Evolutionary conservation across 2,888 invertebrate species (phyloP), one percentile per base, ranked within the genome.

Genomic region (Tuta absoluta): DNA sequence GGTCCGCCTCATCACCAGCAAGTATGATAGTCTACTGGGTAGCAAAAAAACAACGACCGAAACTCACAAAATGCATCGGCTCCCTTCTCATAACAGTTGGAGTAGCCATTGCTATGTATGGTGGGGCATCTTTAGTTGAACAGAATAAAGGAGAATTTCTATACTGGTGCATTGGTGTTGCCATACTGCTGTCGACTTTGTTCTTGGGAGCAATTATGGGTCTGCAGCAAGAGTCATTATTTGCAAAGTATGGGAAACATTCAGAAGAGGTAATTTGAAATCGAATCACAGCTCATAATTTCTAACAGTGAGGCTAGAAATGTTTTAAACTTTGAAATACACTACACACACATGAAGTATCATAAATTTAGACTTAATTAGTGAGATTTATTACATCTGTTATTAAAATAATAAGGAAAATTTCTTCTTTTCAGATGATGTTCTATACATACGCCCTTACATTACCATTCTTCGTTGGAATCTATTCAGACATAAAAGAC

Each of bases 1-100:
- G 91, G 67, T 91, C 91, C 41, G 91, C 90, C 23, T 88, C 91
- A 5, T 87, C 89, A 0, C 89, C 91, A 24, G 87, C 87, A 33
- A 90, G 90, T 67, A 89, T 91, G 89, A 65, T 91, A 38, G 87
- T 91, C 0, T 86, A 87, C 23, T 91, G 91, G 75, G 81, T 74
- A 68, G 76, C 80, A 1, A 87, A 88, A 66, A 82, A 81, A 67
- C 81, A 82, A 69, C 69, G 69, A 38, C 91, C 90, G 48, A 86
- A 82, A 72, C 33, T 76, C 0, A 81, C 80, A 63, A 86, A 84
- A 60, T 82, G 84, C 1, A 69, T 87, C 45, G 91, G 91, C 8
- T 91, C 91, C 0, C 48, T 89, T 7, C 78, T 91, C 0, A 90
- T 91, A 45, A 86, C 81, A 48, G 64, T 82, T 19, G 91, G 91